phyloP scores from a whole-genome alignment of 2,113 vertebrate genomes.

The Gnathonemus longibarbis region DNA sequence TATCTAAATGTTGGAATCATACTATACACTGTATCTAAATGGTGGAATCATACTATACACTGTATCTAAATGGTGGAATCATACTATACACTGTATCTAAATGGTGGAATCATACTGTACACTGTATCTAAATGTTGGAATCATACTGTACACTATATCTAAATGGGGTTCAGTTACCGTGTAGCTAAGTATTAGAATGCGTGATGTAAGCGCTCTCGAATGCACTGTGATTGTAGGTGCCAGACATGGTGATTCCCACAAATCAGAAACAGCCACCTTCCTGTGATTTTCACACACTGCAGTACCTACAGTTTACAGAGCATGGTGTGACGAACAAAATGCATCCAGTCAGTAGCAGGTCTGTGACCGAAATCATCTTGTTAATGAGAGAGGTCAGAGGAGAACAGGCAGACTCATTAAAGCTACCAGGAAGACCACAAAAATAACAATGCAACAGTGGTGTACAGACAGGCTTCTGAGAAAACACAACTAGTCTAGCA shows the following conservation, averaged over 20 bases:
- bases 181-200: background rate
- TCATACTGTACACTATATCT: background rate
- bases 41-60: no score
- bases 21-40: no score
- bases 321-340: background rate
- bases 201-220: background rate
- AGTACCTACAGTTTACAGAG: background rate
- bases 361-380: background rate
- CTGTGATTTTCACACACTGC: background rate
- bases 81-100: no score
- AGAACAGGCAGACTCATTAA: background rate
- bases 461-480: background rate
- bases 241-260: background rate
- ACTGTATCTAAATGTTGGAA: no score
- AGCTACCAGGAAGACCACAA: background rate
- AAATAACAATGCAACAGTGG: background rate
- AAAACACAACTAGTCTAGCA: background rate
- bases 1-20: no score
- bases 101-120: no score
- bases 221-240: background rate
- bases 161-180: background rate
- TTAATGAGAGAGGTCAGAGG: background rate
- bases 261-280: background rate
- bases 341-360: background rate
- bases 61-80: no score